These are phyloP conservation scores for Mycetomoellerius zeteki DNA, from an alignment of 1,140 invertebrate genomes.

Conservation along the genomic window DNA sequence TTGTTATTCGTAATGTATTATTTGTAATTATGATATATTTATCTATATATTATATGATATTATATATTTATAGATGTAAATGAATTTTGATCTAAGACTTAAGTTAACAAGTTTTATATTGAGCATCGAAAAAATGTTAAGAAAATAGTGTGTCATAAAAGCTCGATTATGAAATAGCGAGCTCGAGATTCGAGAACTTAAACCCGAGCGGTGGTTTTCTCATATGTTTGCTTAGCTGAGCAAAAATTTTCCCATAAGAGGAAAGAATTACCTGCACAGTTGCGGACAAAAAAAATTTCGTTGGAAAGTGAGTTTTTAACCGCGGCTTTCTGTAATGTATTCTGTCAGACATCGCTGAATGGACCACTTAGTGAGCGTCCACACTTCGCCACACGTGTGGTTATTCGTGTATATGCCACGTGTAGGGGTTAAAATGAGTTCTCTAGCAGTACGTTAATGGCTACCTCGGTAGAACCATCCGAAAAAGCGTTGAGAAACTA, in stretches of 20 bases:
- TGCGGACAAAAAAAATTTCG: conserved; percentile 26
- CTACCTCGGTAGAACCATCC: conserved; percentile 17
- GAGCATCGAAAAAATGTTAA: neutral
- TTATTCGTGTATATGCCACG: conserved; percentile 19
- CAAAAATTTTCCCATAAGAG: conserved; percentile 17
- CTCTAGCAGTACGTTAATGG: conserved; percentile 71
- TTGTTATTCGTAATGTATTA: too few species aligned
- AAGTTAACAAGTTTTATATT: neutral
- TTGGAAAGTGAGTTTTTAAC: conserved; percentile 77
- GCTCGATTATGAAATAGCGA: neutral
- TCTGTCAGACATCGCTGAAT: conserved; percentile 80
- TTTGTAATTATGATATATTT: too few species aligned
- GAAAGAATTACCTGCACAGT: conserved; percentile 14
- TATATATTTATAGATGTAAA: neutral
- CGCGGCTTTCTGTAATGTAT: conserved; percentile 83
- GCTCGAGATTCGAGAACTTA: neutral
- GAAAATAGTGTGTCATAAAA: neutral
- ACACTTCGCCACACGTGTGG: conserved; percentile 28
- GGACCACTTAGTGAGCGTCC: conserved; percentile 79
- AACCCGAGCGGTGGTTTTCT: neutral
- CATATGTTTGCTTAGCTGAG: conserved; percentile 1
- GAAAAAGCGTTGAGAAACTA: conserved; percentile 2
- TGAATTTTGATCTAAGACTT: neutral
- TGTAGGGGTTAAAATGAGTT: conserved; percentile 45
- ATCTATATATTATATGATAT: too few species aligned